Conservation (phyloP, 2,888 invertebrate species). For the Muscina levida region DNA sequence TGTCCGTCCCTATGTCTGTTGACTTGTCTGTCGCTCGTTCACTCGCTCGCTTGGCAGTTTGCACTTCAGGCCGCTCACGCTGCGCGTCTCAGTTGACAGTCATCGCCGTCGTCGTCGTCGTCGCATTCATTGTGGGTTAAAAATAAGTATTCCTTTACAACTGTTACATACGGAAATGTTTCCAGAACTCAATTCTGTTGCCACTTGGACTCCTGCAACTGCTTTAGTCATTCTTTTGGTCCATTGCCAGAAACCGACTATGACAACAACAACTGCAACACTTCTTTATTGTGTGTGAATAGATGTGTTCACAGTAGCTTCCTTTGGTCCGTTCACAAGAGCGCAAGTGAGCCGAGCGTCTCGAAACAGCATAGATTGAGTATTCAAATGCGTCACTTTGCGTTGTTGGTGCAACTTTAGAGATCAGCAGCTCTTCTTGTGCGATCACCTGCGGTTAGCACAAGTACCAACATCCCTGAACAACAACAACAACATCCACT, state of each 20-base stretch:
- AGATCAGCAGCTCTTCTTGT: not conserved
- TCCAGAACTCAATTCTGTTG: conserved; percentile 41
- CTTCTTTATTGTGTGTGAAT: too few species aligned
- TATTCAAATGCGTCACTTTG: conserved; percentile 39
- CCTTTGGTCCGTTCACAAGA: not conserved
- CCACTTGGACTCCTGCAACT: conserved; percentile 35
- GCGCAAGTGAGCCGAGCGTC: not conserved
- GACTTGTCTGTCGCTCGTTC: not conserved
- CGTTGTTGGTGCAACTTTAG: conserved; percentile 41
- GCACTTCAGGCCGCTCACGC: conserved; percentile 30
- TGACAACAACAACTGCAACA: conserved; percentile 1
- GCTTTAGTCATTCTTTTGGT: conserved; percentile 48
- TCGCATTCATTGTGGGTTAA: conserved; percentile 12
- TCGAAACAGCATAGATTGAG: conserved; percentile 23
- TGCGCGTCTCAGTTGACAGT: not conserved
- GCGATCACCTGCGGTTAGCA: conserved; percentile 61
- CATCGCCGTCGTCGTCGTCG: not conserved
- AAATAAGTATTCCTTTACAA: conserved; percentile 39
- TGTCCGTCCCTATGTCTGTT: conserved; percentile 8
- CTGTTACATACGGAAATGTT: conserved; percentile 48
- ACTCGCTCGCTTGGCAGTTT: conserved; percentile 36
- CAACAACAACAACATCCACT: not conserved
- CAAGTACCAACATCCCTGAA: conserved; percentile 27
- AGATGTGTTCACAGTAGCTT: not conserved
- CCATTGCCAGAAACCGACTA: conserved; percentile 47